These are phyloP conservation scores for Malacoctenus gilli DNA, from an alignment of 2,797 vertebrate species.

Conservation along the genomic window DNA sequence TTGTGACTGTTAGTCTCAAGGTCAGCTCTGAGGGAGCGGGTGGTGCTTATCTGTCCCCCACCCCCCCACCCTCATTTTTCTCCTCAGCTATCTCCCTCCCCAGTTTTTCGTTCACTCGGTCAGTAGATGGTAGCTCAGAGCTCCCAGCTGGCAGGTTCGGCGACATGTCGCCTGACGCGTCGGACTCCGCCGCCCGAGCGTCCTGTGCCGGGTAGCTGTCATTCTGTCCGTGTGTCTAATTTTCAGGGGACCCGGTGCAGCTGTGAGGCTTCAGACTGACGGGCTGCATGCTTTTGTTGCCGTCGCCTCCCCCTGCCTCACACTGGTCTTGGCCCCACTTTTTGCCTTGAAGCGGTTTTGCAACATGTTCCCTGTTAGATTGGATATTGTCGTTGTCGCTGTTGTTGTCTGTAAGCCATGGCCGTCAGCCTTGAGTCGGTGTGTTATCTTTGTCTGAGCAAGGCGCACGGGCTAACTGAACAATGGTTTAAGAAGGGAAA, in stretches of 20 bases:
- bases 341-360: constrained; percentile 67
- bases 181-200: constrained; percentile 26
- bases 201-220: constrained; percentile 47
- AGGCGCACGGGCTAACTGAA: constrained; percentile 50
- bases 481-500: constrained; percentile 17
- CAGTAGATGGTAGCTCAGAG: constrained; percentile 64
- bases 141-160: constrained; percentile 53
- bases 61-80: constrained; percentile 29
- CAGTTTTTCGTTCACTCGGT: constrained; percentile 45
- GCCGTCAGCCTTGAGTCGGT: constrained; percentile 69
- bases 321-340: constrained; percentile 62
- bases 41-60: constrained; percentile 73
- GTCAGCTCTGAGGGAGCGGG: constrained; percentile 73
- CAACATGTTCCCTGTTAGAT: constrained; percentile 58
- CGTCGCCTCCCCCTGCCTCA: constrained; percentile 52
- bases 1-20: constrained; percentile 79
- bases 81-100: constrained; percentile 48
- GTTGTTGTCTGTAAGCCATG: constrained; percentile 54
- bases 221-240: constrained; percentile 46
- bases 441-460: constrained; percentile 69
- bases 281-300: constrained; percentile 53
- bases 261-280: constrained; percentile 56
- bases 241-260: constrained; percentile 48
- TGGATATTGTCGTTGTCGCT: constrained; percentile 55
- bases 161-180: constrained; percentile 40